phyloP scores from a whole-genome alignment of 2,888 invertebrate species.

The Pantelozetes paolii region DNA sequence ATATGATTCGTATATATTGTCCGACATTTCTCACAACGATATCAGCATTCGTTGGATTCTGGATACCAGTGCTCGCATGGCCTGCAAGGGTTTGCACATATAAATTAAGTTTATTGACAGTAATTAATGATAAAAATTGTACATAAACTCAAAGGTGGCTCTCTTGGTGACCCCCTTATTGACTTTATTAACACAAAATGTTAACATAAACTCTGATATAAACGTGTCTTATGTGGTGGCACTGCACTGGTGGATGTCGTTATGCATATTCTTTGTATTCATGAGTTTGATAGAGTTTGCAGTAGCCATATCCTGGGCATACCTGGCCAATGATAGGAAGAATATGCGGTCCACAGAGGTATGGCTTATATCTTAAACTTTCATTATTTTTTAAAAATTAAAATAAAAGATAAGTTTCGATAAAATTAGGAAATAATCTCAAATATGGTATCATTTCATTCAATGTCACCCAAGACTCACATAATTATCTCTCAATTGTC shows the following conservation, averaged over 20 bases:
- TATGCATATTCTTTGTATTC: conserved; percentile 49
- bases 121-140: too few relatives aligned
- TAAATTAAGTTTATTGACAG: too few relatives aligned
- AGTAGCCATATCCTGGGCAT: conserved; percentile 43
- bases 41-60: conserved; percentile 41
- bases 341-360: not conserved
- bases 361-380: not conserved
- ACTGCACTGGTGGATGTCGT: conserved; percentile 49
- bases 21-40: conserved; percentile 29
- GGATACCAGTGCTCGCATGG: conserved; percentile 38
- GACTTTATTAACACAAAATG: conserved; percentile 55
- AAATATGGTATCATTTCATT: too few relatives aligned
- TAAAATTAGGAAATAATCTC: too few relatives aligned
- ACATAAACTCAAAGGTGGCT: not conserved
- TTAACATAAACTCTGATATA: conserved; percentile 42
- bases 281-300: conserved; percentile 49
- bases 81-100: conserved; percentile 34
- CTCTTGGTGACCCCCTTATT: conserved; percentile 67
- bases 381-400: not conserved
- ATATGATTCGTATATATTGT: conserved; percentile 39
- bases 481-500: too few relatives aligned
- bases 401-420: too few relatives aligned
- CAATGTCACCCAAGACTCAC: too few relatives aligned
- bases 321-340: conserved; percentile 6
- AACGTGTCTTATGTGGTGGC: conserved; percentile 51